Conservation (phyloP, 2,113 vertebrate genomes). For the Pterophyllum scalare region DNA sequence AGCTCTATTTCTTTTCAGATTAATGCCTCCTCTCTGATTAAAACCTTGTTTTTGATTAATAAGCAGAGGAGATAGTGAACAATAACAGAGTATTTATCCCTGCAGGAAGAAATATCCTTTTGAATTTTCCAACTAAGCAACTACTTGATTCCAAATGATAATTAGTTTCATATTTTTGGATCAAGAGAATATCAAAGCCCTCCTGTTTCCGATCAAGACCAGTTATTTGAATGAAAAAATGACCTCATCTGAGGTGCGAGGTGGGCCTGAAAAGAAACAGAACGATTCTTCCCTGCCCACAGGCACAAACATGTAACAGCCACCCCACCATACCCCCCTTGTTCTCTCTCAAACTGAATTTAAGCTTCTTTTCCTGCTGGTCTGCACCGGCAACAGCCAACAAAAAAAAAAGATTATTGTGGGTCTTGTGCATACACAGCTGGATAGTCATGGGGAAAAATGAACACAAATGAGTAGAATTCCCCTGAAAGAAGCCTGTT, state of each 20-base stretch:
- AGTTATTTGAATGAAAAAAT: conserved; percentile 59
- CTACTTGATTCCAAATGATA: conserved; percentile 51
- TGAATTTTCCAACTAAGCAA: conserved; percentile 26
- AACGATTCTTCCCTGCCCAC: conserved; percentile 17
- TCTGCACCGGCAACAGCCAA: conserved; percentile 43
- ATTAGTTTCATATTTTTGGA: conserved; percentile 63
- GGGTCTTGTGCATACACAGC: conserved; percentile 75
- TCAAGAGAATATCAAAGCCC: conserved; percentile 35
- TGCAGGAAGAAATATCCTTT: conserved; percentile 21
- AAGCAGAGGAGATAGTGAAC: conserved; percentile 38
- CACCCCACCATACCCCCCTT: neutral
- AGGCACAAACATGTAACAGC: conserved; percentile 31
- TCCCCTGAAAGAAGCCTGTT: conserved; percentile 81
- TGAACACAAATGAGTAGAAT: conserved; percentile 67
- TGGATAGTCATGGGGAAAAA: conserved; percentile 76
- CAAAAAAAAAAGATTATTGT: conserved; percentile 78
- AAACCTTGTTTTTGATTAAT: conserved; percentile 45
- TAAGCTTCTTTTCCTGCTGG: conserved; percentile 46
- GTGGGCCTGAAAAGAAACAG: conserved; percentile 37
- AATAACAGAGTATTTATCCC: conserved; percentile 34
- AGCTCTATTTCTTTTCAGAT: conserved; percentile 33
- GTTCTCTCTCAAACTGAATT: conserved; percentile 16
- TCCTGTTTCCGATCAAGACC: conserved; percentile 48
- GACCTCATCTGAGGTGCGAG: conserved; percentile 50
- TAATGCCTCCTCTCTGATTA: conserved; percentile 29